phyloP scores from a whole-genome alignment of 2,113 vertebrate species.

The Scopus umbretta region DNA sequence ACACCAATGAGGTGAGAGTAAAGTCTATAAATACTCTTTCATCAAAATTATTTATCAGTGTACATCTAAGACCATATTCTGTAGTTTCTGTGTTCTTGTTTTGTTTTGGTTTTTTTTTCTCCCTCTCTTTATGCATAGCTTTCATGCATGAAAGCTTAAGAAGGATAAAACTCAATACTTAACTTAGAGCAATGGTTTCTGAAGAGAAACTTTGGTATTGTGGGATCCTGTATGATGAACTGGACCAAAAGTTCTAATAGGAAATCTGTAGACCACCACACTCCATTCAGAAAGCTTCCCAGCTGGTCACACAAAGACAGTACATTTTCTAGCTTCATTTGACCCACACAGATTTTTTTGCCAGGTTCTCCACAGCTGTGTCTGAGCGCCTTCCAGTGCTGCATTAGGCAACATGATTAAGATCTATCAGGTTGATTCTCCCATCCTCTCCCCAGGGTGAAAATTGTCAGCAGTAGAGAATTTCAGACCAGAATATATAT shows the following conservation, averaged over 20 bases:
- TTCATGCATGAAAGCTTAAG: not conserved
- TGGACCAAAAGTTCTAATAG: not conserved
- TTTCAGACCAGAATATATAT: not conserved
- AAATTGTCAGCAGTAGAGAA: not conserved
- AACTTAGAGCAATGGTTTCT: not conserved
- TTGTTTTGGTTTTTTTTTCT: not conserved
- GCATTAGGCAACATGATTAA: not conserved
- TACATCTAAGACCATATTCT: not conserved
- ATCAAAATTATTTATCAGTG: not conserved
- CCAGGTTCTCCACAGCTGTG: not conserved
- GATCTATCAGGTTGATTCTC: not conserved
- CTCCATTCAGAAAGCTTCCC: not conserved
- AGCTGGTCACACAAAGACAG: not conserved
- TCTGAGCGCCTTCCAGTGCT: not conserved
- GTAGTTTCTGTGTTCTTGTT: not conserved
- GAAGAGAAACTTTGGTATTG: not conserved
- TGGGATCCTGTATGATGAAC: rapidly evolving
- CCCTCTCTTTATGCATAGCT: not conserved
- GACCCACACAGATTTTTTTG: not conserved
- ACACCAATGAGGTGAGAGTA: not conserved
- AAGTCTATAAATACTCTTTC: not conserved
- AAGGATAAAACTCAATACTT: not conserved
- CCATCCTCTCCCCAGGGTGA: not conserved
- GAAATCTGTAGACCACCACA: not conserved
- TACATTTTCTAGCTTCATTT: not conserved